phyloP scores from a whole-genome alignment of 2,113 vertebrate species.

The Stigmatopora argus region DNA sequence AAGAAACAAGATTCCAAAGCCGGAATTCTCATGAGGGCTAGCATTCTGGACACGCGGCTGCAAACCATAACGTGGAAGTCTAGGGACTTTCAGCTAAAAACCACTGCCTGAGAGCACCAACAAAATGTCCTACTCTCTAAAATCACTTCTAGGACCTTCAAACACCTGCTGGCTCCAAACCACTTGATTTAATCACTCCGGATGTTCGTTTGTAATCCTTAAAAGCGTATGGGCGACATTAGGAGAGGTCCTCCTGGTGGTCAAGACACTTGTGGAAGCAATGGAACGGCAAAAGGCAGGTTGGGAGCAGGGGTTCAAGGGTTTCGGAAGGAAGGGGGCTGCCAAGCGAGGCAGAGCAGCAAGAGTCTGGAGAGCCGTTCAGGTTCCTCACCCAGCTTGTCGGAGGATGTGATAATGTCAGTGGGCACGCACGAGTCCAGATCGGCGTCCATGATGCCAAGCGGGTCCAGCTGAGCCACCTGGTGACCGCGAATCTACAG shows the following conservation, averaged over 20 bases:
- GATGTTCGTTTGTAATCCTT: not conserved
- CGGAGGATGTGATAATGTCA: slow-evolving; percentile 96
- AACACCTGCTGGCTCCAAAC: not conserved
- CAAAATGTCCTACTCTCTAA: not conserved
- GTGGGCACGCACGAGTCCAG: slow-evolving; percentile 96
- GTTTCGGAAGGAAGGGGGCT: no score
- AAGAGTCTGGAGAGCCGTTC: not conserved
- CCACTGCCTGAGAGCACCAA: not conserved
- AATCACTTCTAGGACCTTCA: not conserved
- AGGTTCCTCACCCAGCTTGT: slow-evolving; percentile 97
- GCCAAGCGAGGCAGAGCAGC: not conserved
- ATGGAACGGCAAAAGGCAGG: not conserved
- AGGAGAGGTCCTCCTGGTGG: not conserved
- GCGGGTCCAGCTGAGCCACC: slow-evolving; percentile 97
- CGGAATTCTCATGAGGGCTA: not conserved
- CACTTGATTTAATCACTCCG: not conserved
- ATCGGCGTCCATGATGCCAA: slow-evolving; percentile 99
- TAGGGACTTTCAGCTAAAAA: not conserved
- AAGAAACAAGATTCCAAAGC: not conserved
- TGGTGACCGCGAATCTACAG: slow-evolving; percentile 98
- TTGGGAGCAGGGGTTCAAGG: not conserved
- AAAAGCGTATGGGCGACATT: not conserved
- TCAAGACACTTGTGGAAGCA: not conserved
- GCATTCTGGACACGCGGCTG: not conserved
- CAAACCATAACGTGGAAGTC: not conserved